Evolutionary conservation across 2,888 invertebrate genomes (phyloP).

Genomic region (Stenodema calcarata): DNA sequence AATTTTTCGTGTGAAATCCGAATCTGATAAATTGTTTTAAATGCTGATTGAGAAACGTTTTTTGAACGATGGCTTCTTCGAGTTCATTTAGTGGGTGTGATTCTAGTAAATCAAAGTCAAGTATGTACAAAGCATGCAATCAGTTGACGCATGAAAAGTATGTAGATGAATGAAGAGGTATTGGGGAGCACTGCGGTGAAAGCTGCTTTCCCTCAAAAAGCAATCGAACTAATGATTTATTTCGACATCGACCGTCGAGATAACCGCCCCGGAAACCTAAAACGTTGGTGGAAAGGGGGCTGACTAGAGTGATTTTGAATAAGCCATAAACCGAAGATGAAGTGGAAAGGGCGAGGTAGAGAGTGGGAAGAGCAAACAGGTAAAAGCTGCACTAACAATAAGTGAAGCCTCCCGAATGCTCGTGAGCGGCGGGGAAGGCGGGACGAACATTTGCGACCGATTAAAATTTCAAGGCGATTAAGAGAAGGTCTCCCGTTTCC

Average conservation of each 20-base stretch:
- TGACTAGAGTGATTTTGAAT: slow-evolving; percentile 13
- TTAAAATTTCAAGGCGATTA: slow-evolving; percentile 30
- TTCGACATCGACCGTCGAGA: background rate
- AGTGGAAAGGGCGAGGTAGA: background rate
- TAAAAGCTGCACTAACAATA: slow-evolving; percentile 31
- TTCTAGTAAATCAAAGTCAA: too few relatives aligned
- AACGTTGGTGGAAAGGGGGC: background rate
- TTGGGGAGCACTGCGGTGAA: background rate
- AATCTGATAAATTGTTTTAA: too few relatives aligned
- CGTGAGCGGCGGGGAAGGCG: background rate
- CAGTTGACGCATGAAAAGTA: too few relatives aligned
- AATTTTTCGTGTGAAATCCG: too few relatives aligned
- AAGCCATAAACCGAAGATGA: slow-evolving; percentile 30
- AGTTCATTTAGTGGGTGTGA: too few relatives aligned
- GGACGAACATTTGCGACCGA: slow-evolving; percentile 13
- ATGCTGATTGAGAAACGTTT: too few relatives aligned
- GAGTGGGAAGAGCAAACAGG: slow-evolving; percentile 14
- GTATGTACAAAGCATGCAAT: too few relatives aligned
- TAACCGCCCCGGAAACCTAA: background rate
- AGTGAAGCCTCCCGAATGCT: slow-evolving; percentile 7
- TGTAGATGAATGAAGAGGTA: background rate
- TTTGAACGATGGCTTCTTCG: too few relatives aligned
- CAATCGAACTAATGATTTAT: slow-evolving; percentile 28
- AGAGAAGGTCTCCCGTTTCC: slow-evolving; percentile 24
- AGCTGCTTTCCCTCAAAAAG: background rate